Conservation (phyloP, 2,797 vertebrate genomes). For the Carcharodon carcharias region DNA sequence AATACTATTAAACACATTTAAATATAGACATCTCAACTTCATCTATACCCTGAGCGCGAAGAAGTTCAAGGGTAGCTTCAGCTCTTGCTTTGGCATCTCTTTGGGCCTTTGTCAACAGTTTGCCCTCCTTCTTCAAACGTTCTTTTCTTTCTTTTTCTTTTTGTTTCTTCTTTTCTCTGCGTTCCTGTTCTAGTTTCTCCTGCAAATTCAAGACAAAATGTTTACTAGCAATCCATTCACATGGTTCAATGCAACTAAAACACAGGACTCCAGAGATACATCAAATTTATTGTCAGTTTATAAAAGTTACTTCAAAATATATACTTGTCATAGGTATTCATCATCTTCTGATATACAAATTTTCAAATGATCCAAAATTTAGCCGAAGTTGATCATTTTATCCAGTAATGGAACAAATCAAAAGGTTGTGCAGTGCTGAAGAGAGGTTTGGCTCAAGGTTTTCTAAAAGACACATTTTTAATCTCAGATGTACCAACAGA, state of each 20-base stretch:
- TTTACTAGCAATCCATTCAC: not conserved
- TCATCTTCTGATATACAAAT: not conserved
- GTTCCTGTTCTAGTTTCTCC: slow-evolving; percentile 88
- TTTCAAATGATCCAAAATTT: not conserved
- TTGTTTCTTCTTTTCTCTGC: slow-evolving; percentile 91
- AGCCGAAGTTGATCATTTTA: not conserved
- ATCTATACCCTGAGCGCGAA: slow-evolving; percentile 85
- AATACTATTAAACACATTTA: not conserved
- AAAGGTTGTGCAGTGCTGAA: not conserved
- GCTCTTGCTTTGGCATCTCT: slow-evolving; percentile 82
- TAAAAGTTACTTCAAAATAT: not conserved
- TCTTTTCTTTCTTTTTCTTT: slow-evolving; percentile 97
- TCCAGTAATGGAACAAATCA: not conserved
- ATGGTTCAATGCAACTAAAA: not conserved
- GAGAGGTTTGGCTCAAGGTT: not conserved
- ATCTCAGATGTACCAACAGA: not conserved
- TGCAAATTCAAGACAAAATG: slow-evolving; percentile 10
- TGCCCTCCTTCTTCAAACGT: slow-evolving; percentile 92
- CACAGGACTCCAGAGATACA: not conserved
- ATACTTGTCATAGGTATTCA: not conserved
- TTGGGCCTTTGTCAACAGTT: slow-evolving; percentile 86
- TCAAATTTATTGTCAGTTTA: not conserved
- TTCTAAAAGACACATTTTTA: not conserved
- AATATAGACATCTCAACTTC: not conserved
- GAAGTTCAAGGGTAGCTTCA: slow-evolving; percentile 76